phyloP scores from a whole-genome alignment of 2,888 invertebrate genomes.

The Drosophila ezoana region DNA sequence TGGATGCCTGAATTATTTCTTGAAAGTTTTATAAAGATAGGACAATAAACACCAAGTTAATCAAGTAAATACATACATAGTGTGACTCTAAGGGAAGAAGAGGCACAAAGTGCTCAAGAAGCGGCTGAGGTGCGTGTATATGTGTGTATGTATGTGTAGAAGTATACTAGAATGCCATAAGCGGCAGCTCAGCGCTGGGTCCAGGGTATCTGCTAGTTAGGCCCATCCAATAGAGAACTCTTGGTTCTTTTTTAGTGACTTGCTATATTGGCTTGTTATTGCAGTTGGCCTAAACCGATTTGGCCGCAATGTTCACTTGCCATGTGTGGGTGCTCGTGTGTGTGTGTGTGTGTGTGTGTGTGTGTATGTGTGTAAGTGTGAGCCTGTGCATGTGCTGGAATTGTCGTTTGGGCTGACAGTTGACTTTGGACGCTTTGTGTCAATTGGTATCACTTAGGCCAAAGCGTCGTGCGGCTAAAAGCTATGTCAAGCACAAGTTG shows the following conservation, averaged over 20 bases:
- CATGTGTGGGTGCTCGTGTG: slow-evolving; percentile 13
- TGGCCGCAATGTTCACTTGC: slow-evolving; percentile 37
- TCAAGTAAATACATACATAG: no score
- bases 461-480: slow-evolving; percentile 35
- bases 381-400: slow-evolving; percentile 16
- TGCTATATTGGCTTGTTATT: slow-evolving; percentile 46
- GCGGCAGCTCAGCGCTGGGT: no score
- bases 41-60: no score
- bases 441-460: slow-evolving; percentile 58
- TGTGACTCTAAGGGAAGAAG: no score
- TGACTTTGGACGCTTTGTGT: slow-evolving; percentile 56
- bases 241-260: background rate
- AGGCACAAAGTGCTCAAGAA: no score
- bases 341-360: slow-evolving; percentile 1
- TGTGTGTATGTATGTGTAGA: background rate
- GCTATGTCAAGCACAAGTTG: slow-evolving; percentile 21
- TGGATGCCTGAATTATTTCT: no score
- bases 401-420: slow-evolving; percentile 44
- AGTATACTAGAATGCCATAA: no score
- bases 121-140: background rate
- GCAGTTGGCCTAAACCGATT: slow-evolving; percentile 70
- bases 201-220: background rate
- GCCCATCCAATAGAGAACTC: background rate
- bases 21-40: no score
- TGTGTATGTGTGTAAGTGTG: slow-evolving; percentile 1